Percentiles rank a stretch among this genome's conserved stretches.
Evolutionary conservation across 1,140 invertebrate genomes (phyloP).

Genomic region (Mactra quadrangularis): DNA sequence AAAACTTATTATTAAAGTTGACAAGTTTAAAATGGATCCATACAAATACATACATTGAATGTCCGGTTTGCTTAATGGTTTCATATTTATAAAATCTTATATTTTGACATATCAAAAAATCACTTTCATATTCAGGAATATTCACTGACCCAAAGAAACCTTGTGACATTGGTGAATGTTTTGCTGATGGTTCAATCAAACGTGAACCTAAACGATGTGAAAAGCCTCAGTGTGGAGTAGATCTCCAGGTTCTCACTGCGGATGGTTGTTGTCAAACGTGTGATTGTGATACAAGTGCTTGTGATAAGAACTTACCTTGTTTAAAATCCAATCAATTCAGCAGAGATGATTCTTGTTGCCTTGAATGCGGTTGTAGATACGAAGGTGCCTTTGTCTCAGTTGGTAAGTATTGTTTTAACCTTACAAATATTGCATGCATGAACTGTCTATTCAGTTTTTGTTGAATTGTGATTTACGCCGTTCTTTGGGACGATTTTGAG

Average conservation of each 20-base stretch:
- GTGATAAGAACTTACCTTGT: background rate
- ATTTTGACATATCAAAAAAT: too few species aligned
- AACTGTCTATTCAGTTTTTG: too few species aligned
- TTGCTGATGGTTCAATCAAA: background rate
- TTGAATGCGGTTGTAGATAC: slow-evolving; percentile 3
- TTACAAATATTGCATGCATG: too few species aligned
- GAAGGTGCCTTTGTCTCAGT: background rate
- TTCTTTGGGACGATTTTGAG: too few species aligned
- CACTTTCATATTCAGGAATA: too few species aligned
- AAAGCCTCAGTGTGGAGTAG: background rate
- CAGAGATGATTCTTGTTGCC: background rate
- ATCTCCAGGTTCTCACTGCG: background rate
- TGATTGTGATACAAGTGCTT: background rate
- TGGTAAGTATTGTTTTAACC: slow-evolving; percentile 2
- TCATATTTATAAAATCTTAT: too few species aligned
- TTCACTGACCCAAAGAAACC: background rate
- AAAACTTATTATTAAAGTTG: too few species aligned
- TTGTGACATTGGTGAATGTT: slow-evolving; percentile 10
- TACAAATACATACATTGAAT: too few species aligned
- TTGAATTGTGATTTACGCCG: too few species aligned
- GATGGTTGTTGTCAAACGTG: slow-evolving; percentile 20
- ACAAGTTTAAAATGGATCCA: too few species aligned
- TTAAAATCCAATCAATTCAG: background rate
- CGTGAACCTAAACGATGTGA: background rate
- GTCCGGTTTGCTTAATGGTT: too few species aligned